Evolutionary conservation across 2,113 vertebrate genomes (phyloP), one percentile per base, ranked within the genome.

Genomic region (Lagopus leucura): DNA sequence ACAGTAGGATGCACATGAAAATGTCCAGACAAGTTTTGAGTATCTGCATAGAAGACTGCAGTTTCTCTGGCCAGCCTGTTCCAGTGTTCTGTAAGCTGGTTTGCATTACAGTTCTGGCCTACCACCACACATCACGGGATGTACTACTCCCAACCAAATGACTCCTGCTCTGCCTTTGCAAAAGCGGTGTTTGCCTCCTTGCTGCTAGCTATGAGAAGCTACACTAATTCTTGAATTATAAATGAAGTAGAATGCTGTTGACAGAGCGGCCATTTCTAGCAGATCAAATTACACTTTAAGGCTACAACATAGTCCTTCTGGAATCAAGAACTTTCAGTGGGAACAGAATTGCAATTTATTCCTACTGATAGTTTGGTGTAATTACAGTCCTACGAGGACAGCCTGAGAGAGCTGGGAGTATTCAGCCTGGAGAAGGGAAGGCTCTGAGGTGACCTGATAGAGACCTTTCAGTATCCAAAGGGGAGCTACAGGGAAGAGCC

Each of bases 311-410:
- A 77, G 65, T 43, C 76, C 65, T 81, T 88, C 79, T 86, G 65
- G 93, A 94, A 87, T 91, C 81, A 93, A 61, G 11, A n/a, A 15
- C 4, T 89, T 96, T 91, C 89, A 92, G 25, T 17, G 13, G 72
- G 38, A 92, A 52, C 28, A 77, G 78, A 88, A 77, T 72, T 77
- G 79, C 91, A 54, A 72, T 64, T 30, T 80, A 81, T 93, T 93
- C 75, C 75, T 92, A 82, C 78, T 92, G 82, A 76, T 86, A 95
- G 89, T 86, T 92, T 79, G 77, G 1, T 93, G 72, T 88, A 91
- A 94, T 90, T 74, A 85, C 79, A 90, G 43, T 88, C 79, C 82
- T 54, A 54, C 4, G 5, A 54, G 24, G 8, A 54, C 27, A 54
- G 52, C 28, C 52, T 52, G 22, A 54, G 27, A 28, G 52, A 54